Percentiles rank a stretch among this genome's conserved stretches.
These are phyloP conservation scores for Hucho hucho DNA, from an alignment of 2,113 vertebrate genomes.

Conservation along the genomic window DNA sequence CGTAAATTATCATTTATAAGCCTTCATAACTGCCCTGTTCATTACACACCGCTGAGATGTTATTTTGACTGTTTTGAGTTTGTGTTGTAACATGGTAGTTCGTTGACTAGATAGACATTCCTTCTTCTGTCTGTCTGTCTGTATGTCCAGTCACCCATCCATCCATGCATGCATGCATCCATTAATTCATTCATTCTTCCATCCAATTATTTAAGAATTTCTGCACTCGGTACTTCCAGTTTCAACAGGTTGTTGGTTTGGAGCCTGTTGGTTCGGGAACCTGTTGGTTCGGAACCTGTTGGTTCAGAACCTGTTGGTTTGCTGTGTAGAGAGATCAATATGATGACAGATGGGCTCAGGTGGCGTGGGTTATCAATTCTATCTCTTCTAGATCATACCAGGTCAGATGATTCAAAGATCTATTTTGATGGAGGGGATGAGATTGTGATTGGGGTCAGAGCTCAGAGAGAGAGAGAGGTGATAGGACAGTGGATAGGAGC, in stretches of 20 bases:
- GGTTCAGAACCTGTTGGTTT: background rate
- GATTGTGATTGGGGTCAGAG: slow-evolving; percentile 66
- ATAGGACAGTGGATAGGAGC: too few relatives aligned
- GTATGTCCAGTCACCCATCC: background rate
- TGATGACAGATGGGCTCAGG: background rate
- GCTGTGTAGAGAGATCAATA: background rate
- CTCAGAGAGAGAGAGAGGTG: slow-evolving; percentile 41
- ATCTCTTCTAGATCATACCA: background rate
- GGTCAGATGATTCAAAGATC: slow-evolving; percentile 59
- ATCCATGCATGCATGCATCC: too few relatives aligned
- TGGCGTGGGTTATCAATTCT: background rate
- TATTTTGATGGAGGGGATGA: slow-evolving; percentile 46
- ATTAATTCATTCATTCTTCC: too few relatives aligned
- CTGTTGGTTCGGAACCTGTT: background rate
- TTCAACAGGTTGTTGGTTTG: background rate
- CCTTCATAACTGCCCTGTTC: slow-evolving; percentile 5
- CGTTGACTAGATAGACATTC: background rate
- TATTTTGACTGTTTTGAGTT: background rate
- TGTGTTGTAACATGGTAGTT: background rate
- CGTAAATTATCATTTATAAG: slow-evolving; percentile 59
- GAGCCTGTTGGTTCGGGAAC: background rate
- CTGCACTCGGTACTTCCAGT: background rate
- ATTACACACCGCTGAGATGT: slow-evolving; percentile 4
- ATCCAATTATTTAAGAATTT: background rate
- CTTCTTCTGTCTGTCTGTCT: background rate